phyloP scores from a whole-genome alignment of 2,888 invertebrate species.

The Chrysolina oricalcia region DNA sequence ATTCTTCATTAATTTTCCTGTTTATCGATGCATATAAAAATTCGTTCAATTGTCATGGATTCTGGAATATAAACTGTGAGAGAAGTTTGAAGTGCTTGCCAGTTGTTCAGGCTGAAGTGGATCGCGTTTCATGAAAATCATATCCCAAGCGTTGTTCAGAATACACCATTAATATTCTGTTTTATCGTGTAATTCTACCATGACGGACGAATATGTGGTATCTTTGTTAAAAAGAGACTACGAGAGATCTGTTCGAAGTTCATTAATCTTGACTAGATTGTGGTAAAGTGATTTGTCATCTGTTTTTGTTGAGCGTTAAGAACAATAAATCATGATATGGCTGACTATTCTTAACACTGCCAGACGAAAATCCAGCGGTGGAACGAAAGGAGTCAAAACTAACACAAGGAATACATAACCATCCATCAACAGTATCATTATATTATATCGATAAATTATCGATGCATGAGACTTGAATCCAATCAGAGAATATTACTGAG shows the following conservation, averaged over 20 bases:
- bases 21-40: too few species aligned
- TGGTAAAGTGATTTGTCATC: slow-evolving; percentile 61
- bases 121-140: background rate
- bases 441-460: too few species aligned
- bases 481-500: too few species aligned
- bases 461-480: too few species aligned
- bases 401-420: background rate
- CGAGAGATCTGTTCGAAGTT: slow-evolving; percentile 53
- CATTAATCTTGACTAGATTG: slow-evolving; percentile 57
- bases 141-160: background rate
- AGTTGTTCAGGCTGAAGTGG: too few species aligned
- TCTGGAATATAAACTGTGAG: too few species aligned
- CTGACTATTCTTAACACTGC: slow-evolving; percentile 54
- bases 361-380: slow-evolving; percentile 25
- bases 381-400: background rate
- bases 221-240: slow-evolving; percentile 50
- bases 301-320: slow-evolving; percentile 55
- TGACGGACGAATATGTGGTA: slow-evolving; percentile 44
- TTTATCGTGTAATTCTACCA: slow-evolving; percentile 36
- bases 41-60: too few species aligned
- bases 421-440: too few species aligned
- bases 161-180: slow-evolving; percentile 34
- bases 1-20: too few species aligned
- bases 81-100: too few species aligned
- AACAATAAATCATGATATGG: slow-evolving; percentile 61